Evolutionary conservation across 2,888 invertebrate species (phyloP).

Genomic region (Andrena marginata): DNA sequence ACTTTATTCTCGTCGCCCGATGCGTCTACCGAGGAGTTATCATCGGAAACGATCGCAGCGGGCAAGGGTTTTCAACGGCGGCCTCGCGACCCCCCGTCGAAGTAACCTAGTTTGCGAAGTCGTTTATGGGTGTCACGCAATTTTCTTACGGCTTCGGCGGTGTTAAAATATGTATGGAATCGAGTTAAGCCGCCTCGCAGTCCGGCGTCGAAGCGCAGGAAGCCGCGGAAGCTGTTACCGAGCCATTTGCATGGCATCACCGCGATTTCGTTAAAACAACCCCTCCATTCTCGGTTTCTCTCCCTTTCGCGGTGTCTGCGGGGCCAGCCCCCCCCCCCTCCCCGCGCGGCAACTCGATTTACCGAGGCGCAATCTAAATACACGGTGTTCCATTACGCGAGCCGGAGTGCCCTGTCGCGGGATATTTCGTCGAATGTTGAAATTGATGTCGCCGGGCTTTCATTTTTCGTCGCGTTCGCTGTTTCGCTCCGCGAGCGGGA

Average conservation of each 20-base stretch:
- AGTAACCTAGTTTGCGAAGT: constrained; percentile 80
- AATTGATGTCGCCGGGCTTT: constrained; percentile 23
- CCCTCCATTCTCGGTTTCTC: constrained; percentile 70
- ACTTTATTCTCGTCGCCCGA: not conserved
- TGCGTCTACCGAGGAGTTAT: not conserved
- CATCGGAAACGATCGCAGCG: constrained; percentile 23
- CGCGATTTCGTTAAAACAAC: constrained; percentile 81
- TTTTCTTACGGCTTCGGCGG: constrained; percentile 84
- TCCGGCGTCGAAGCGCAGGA: constrained; percentile 65
- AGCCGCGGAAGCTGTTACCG: constrained; percentile 84
- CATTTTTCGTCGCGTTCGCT: constrained; percentile 4
- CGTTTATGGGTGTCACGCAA: constrained; percentile 84
- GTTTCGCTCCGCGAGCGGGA: too few relatives aligned
- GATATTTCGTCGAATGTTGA: constrained; percentile 46
- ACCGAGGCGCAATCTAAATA: constrained; percentile 72
- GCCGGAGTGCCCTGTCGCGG: constrained; percentile 41
- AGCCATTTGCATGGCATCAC: constrained; percentile 84
- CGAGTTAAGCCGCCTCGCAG: constrained; percentile 82
- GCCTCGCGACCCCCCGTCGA: constrained; percentile 23
- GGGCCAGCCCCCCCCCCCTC: constrained; percentile 7
- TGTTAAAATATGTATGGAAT: constrained; percentile 85
- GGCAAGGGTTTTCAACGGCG: constrained; percentile 21
- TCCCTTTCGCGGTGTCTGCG: constrained; percentile 54
- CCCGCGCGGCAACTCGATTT: constrained; percentile 69
- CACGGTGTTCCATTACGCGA: constrained; percentile 65